Evolutionary conservation across 2,797 vertebrate species (phyloP).

Genomic region (Sebastolobus altivelis): DNA sequence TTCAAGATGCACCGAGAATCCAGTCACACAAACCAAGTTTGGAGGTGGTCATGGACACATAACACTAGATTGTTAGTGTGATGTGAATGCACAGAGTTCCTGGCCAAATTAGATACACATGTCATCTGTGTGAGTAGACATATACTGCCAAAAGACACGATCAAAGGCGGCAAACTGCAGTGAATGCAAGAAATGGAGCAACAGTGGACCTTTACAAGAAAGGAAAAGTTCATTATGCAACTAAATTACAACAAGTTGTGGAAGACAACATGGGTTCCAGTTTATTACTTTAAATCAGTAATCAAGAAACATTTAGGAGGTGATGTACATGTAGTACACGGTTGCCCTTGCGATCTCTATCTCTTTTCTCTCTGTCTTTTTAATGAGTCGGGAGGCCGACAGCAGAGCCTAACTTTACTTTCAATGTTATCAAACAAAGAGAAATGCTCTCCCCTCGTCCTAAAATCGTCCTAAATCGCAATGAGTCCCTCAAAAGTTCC

Average conservation of each 20-base stretch:
- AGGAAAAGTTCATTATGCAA: neutral
- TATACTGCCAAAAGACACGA: neutral
- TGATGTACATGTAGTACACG: neutral
- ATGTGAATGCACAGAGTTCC: conserved; percentile 10
- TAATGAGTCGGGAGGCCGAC: too few relatives aligned
- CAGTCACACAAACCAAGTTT: conserved; percentile 19
- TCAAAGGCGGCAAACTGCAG: neutral
- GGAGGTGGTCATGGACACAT: conserved; percentile 4
- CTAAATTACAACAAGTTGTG: neutral
- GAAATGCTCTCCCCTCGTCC: too few relatives aligned
- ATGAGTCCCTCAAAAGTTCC: too few relatives aligned
- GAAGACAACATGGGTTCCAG: neutral
- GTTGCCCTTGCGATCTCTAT: too few relatives aligned
- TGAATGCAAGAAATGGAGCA: neutral
- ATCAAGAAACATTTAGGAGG: neutral
- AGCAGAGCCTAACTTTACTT: too few relatives aligned
- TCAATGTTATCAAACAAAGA: too few relatives aligned
- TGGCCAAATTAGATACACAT: conserved; percentile 27
- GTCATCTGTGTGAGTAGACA: conserved; percentile 6
- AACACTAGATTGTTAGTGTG: conserved; percentile 2
- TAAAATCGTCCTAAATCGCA: too few relatives aligned
- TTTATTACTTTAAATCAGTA: neutral
- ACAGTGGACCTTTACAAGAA: neutral
- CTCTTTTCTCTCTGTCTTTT: too few relatives aligned
- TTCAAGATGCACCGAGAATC: conserved; percentile 21